phyloP scores from a whole-genome alignment of 92 coral and sea anemone genomes.

The Actinostola sp. region DNA sequence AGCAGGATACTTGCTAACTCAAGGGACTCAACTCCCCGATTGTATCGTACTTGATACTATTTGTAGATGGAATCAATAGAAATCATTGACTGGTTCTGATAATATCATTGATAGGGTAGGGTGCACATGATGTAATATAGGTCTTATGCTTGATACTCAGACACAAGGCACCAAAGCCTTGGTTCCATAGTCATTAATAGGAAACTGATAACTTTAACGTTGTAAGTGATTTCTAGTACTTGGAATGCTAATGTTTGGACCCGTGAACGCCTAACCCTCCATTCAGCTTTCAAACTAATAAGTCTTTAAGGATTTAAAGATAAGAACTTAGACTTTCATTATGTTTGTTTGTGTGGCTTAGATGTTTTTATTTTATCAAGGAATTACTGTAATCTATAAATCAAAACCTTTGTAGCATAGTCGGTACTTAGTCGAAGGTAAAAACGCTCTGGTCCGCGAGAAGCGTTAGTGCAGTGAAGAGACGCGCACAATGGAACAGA shows the following conservation, averaged over 20 bases:
- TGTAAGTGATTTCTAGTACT: too few relatives aligned
- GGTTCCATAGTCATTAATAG: too few relatives aligned
- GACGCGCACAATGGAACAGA: too few relatives aligned
- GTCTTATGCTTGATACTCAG: neutral
- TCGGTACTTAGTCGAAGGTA: too few relatives aligned
- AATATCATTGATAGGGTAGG: neutral
- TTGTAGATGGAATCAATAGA: neutral
- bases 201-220: too few relatives aligned
- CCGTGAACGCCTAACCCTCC: too few relatives aligned
- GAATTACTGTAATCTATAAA: neutral
- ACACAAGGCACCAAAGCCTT: slow-evolving; percentile 16
- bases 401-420: too few relatives aligned
- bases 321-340: slow-evolving; percentile 7
- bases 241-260: too few relatives aligned
- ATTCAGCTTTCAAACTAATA: neutral
- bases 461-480: too few relatives aligned
- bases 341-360: slow-evolving; percentile 14
- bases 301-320: slow-evolving; percentile 18
- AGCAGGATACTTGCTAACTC: slow-evolving; percentile 18
- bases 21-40: slow-evolving; percentile 10
- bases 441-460: too few relatives aligned
- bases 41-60: slow-evolving; percentile 2
- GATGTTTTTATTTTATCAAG: neutral
- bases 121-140: neutral
- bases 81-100: neutral